Percentiles rank a stretch among this genome's conserved stretches.
phyloP scores from a whole-genome alignment of 2,888 invertebrate species.

The Antheraea assamensis region DNA sequence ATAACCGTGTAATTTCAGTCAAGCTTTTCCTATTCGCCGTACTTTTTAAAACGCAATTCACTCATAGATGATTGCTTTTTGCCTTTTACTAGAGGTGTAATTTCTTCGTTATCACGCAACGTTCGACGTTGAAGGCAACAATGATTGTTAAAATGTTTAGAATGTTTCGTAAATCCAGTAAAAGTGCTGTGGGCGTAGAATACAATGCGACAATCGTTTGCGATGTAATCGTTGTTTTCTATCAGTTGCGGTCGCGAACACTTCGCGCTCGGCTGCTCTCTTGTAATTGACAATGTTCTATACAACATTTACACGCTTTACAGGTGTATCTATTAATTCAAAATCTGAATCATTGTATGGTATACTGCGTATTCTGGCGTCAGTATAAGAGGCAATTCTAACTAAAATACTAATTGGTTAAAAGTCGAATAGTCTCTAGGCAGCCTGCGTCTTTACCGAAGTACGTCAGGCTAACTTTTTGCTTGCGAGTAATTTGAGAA shows the following conservation, averaged over 20 bases:
- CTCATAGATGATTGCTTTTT: constrained; percentile 40
- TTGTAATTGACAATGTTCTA: constrained; percentile 42
- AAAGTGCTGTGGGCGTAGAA: constrained; percentile 72
- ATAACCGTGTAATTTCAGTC: constrained; percentile 17
- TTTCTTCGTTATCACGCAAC: constrained; percentile 70
- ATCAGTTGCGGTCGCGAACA: constrained; percentile 77
- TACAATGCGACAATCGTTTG: constrained; percentile 73
- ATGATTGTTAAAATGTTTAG: constrained; percentile 58
- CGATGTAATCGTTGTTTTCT: constrained; percentile 78
- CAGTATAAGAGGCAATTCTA: too few species aligned
- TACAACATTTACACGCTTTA: constrained; percentile 45
- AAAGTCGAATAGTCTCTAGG: too few species aligned
- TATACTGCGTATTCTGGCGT: background rate
- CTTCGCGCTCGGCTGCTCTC: constrained; percentile 68
- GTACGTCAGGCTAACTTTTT: too few species aligned
- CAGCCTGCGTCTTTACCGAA: too few species aligned
- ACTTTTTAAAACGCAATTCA: constrained; percentile 27
- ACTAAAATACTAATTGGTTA: too few species aligned
- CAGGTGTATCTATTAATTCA: constrained; percentile 21
- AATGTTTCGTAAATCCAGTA: constrained; percentile 76
- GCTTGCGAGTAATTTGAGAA: too few species aligned
- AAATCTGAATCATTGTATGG: constrained; percentile 15
- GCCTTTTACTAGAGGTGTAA: constrained; percentile 42
- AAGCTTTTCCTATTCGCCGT: constrained; percentile 14
- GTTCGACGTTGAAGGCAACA: constrained; percentile 52